phyloP scores from a whole-genome alignment of 2,113 vertebrate species.

The Gnathochromis pfefferi region DNA sequence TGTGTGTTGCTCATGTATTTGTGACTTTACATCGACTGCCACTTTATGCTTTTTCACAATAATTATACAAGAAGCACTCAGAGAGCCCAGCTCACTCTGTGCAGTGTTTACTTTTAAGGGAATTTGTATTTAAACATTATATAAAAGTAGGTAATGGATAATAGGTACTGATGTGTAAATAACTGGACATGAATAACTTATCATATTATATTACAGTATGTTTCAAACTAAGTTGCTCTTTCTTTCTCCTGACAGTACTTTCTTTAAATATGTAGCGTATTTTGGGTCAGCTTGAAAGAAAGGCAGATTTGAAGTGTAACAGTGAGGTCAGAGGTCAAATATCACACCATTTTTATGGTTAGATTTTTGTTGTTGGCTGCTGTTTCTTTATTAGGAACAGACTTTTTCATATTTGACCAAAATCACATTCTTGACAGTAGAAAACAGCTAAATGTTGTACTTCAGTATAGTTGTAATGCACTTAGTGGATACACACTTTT shows the following conservation, averaged over 20 bases:
- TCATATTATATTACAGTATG: not conserved
- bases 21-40: not conserved
- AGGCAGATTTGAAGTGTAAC: not conserved
- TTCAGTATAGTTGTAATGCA: not conserved
- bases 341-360: not conserved
- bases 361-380: not conserved
- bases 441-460: not conserved
- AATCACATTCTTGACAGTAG: not conserved
- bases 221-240: not conserved
- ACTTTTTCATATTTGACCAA: not conserved
- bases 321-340: not conserved
- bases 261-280: not conserved
- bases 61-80: not conserved
- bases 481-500: not conserved
- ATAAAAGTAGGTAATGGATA: not conserved
- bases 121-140: not conserved
- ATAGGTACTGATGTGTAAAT: not conserved
- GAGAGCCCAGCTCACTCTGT: not conserved
- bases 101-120: not conserved
- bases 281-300: not conserved
- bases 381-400: not conserved
- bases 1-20: not conserved
- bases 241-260: not conserved
- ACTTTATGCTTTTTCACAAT: not conserved
- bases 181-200: not conserved